Evolutionary conservation across 2,888 invertebrate genomes (phyloP).

Genomic region (Eilema griseolum): DNA sequence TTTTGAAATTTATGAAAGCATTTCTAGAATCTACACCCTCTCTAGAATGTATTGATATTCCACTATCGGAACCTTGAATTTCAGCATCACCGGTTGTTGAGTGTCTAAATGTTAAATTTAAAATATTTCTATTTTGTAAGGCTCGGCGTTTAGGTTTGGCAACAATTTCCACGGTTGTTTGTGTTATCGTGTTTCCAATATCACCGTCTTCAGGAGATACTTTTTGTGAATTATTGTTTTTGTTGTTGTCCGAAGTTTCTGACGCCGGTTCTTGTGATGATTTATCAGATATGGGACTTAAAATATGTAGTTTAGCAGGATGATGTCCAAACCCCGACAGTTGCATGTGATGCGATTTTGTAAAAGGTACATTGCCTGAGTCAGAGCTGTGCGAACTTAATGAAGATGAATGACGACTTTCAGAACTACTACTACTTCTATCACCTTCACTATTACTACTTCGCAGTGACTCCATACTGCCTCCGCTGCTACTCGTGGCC

Average conservation of each 20-base stretch:
- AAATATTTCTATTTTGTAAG: conserved; percentile 92
- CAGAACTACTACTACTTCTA: conserved; percentile 94
- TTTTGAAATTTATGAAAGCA: conserved; percentile 88
- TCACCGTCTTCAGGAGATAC: conserved; percentile 90
- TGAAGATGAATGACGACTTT: conserved; percentile 93
- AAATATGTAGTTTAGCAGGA: conserved; percentile 92
- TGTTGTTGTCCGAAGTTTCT: conserved; percentile 93
- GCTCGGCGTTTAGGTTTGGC: conserved; percentile 89
- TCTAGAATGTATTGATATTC: conserved; percentile 94
- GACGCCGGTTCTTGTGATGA: conserved; percentile 95
- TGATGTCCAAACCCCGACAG: conserved; percentile 91
- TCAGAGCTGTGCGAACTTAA: conserved; percentile 95
- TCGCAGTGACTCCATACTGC: conserved; percentile 95
- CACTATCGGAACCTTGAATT: conserved; percentile 95
- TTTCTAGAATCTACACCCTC: conserved; percentile 91
- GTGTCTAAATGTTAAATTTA: conserved; percentile 89
- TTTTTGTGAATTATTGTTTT: conserved; percentile 92
- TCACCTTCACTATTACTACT: conserved; percentile 96
- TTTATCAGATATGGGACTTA: conserved; percentile 96
- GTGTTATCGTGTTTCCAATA: conserved; percentile 74
- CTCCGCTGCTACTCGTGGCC: conserved; percentile 95
- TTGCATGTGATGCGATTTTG: conserved; percentile 88
- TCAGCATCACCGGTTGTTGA: conserved; percentile 90
- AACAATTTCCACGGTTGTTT: conserved; percentile 82
- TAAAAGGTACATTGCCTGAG: conserved; percentile 89